Conservation (phyloP, 2,888 invertebrate species). For the Cordilura impudica region DNA sequence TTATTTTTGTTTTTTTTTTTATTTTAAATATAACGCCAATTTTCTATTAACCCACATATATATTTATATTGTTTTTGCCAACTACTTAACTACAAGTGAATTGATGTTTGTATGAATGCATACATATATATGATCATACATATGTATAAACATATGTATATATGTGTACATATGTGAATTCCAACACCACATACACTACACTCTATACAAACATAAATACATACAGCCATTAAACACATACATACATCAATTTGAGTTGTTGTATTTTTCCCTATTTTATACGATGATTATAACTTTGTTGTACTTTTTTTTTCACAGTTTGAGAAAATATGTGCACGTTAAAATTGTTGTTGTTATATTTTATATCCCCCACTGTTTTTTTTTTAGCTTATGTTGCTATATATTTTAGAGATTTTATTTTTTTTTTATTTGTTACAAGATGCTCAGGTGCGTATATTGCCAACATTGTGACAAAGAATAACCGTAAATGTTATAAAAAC, state of each 20-base stretch:
- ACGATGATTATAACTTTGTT: conserved; percentile 16
- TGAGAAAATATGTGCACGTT: conserved; percentile 34
- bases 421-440: conserved; percentile 72
- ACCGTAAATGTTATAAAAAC: conserved; percentile 46
- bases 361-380: conserved; percentile 4
- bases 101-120: not conserved
- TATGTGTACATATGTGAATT: not conserved
- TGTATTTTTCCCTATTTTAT: conserved; percentile 16
- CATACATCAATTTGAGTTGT: conserved; percentile 3
- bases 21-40: conserved; percentile 50
- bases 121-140: not conserved
- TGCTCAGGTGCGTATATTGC: conserved; percentile 73
- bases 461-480: conserved; percentile 66
- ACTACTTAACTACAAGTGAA: conserved; percentile 6
- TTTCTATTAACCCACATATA: conserved; percentile 60
- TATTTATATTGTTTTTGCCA: conserved; percentile 3
- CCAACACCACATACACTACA: not conserved
- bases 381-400: conserved; percentile 11
- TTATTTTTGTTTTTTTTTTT: not conserved
- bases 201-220: not conserved
- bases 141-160: not conserved
- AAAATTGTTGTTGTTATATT: conserved; percentile 31
- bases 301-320: conserved; percentile 26
- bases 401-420: conserved; percentile 34
- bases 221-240: conserved; percentile 61